phyloP scores from a whole-genome alignment of 2,888 invertebrate genomes.

The Melitaea athalia region DNA sequence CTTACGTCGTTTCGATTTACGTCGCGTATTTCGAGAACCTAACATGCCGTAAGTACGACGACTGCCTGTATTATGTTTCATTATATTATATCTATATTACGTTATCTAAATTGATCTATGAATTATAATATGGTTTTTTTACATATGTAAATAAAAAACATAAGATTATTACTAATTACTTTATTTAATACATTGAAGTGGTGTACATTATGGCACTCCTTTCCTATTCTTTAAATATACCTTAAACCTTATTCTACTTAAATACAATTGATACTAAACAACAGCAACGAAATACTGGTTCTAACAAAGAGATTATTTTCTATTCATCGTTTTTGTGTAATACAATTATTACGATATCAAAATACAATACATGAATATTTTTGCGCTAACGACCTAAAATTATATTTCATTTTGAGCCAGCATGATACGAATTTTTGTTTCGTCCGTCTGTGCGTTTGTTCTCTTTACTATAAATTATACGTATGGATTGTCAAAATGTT shows the following conservation, averaged over 20 bases:
- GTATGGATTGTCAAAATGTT: background rate
- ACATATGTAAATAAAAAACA: too few relatives aligned
- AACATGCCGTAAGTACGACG: too few relatives aligned
- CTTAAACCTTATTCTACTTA: slow-evolving; percentile 39
- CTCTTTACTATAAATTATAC: background rate
- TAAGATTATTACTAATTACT: slow-evolving; percentile 34
- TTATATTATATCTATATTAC: too few relatives aligned
- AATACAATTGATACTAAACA: slow-evolving; percentile 39
- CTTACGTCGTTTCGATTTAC: too few relatives aligned
- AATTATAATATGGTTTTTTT: too few relatives aligned
- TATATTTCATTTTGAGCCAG: background rate
- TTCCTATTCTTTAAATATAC: slow-evolving; percentile 48
- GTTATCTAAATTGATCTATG: too few relatives aligned
- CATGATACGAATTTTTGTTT: too few relatives aligned
- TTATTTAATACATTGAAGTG: slow-evolving; percentile 51
- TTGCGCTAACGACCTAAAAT: background rate
- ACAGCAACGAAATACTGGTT: slow-evolving; percentile 25
- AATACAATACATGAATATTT: background rate
- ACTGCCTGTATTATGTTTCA: too few relatives aligned
- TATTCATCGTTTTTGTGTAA: too few relatives aligned
- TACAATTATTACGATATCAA: too few relatives aligned
- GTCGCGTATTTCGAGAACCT: too few relatives aligned
- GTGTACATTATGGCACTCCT: slow-evolving; percentile 72
- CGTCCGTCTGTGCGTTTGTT: background rate
- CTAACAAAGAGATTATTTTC: slow-evolving; percentile 12